Evolutionary conservation across 2,888 invertebrate species (phyloP), one percentile per base, ranked within the genome.

Genomic region (Microchrysa polita): DNA sequence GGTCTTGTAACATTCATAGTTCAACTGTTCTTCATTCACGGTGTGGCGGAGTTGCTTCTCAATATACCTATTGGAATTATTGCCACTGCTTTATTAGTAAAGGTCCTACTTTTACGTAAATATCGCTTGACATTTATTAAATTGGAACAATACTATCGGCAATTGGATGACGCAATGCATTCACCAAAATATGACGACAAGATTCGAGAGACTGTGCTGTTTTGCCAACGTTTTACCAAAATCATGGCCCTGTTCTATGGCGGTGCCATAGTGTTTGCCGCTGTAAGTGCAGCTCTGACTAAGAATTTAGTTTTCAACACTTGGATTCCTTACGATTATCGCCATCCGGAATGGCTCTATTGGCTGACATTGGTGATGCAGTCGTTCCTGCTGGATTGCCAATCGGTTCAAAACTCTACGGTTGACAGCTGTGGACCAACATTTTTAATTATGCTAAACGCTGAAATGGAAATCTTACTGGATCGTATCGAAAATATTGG

Each of bases 241-340:
- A 2, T 40, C 2, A 5, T 69, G 10, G 20, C 34, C 34, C 23
- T 7, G 7, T 5, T 69, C 40, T 20, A 20, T 16, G 18, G 14
- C 1, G 14, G 14, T 69, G 1, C n/a, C 34, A 1, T 14, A 18
- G 2, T 1, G n/a, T 1, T 55, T n/a, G n/a, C 69, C 4, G 55
- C 40, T 16, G 0, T 69, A 9, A 55, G 20, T 40, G 69, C 69
- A 0, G 57, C 55, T 14, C 34, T 55, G 12, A 40, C 57, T 9
- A 34, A 69, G 18, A 1, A 18, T 10, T 55, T 69, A 14, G 40
- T 69, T 34, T 69, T 69, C 20, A 57, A 69, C 12, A 20, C 34
- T 55, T 69, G 69, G 69, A 40, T 10, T 1, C 69, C 69, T 5
- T 69, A 69, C 20, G 40, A 69, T 69, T 69, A 16, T 10, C 40